Evolutionary conservation across 2,113 vertebrate species (phyloP).

Genomic region (Megaleporinus macrocephalus): DNA sequence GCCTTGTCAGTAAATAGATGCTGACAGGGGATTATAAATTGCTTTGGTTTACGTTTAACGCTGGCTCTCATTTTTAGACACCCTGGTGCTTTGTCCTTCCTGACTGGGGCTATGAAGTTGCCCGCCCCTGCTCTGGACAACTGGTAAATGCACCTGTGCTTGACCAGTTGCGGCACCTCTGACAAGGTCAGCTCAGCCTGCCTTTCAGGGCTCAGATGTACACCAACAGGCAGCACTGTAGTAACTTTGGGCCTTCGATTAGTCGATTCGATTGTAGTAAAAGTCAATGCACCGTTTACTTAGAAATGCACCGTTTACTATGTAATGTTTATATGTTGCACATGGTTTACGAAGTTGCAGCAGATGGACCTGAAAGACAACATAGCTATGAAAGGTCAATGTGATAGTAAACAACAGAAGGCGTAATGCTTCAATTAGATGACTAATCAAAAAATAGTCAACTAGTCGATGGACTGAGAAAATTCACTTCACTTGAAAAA

Average conservation of each 20-base stretch:
- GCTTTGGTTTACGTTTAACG: neutral
- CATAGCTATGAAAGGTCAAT: too few relatives aligned
- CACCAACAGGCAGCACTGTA: neutral
- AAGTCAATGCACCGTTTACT: too few relatives aligned
- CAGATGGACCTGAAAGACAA: too few relatives aligned
- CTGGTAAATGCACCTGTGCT: neutral
- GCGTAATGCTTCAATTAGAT: too few relatives aligned
- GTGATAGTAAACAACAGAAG: too few relatives aligned
- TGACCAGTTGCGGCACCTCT: neutral
- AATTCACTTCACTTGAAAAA: neutral
- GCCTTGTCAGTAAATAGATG: conserved; percentile 7
- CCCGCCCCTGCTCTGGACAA: neutral
- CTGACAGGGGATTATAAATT: neutral
- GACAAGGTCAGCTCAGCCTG: neutral
- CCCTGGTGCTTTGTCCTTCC: neutral
- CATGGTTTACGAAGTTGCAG: too few relatives aligned
- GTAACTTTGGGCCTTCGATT: too few relatives aligned
- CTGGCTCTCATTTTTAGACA: neutral
- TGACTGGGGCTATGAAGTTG: neutral
- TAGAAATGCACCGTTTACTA: too few relatives aligned
- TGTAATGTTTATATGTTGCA: too few relatives aligned
- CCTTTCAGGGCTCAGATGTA: neutral
- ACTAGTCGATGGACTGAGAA: too few relatives aligned
- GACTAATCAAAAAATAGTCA: too few relatives aligned
- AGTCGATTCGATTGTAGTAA: too few relatives aligned